These are phyloP conservation scores for Lasioglossum villosulum DNA, from an alignment of 2,888 invertebrate genomes.

Conservation along the genomic window DNA sequence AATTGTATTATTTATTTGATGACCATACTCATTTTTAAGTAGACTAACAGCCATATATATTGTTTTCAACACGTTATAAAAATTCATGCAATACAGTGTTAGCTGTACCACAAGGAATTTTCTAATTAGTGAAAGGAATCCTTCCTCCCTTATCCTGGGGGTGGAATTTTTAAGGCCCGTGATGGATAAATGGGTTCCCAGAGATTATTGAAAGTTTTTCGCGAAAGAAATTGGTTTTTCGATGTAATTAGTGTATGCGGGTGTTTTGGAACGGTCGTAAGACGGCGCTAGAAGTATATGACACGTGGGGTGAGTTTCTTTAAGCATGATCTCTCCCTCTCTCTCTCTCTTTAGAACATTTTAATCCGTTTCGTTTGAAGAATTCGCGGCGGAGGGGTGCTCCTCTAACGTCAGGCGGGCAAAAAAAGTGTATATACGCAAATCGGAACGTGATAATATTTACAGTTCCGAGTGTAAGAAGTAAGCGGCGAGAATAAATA, in stretches of 20 bases:
- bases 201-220: not conserved
- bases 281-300: not conserved
- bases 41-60: too few species aligned
- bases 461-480: conserved; percentile 66
- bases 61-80: too few species aligned
- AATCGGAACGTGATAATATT: conserved; percentile 66
- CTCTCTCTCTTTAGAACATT: conserved; percentile 22
- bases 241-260: not conserved
- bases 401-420: conserved; percentile 51
- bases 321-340: not conserved
- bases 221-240: not conserved
- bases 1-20: too few species aligned
- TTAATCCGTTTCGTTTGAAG: conserved; percentile 33
- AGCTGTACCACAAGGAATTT: not conserved
- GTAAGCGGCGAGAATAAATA: conserved; percentile 68
- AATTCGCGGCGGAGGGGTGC: conserved; percentile 34
- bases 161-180: not conserved
- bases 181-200: not conserved
- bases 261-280: not conserved
- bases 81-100: too few species aligned
- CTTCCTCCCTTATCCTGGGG: not conserved
- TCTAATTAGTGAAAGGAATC: not conserved
- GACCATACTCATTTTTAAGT: too few species aligned
- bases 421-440: conserved; percentile 60
- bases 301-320: not conserved